These are phyloP conservation scores for Chironomus tentans DNA, from an alignment of 2,888 invertebrate species.

Conservation along the genomic window DNA sequence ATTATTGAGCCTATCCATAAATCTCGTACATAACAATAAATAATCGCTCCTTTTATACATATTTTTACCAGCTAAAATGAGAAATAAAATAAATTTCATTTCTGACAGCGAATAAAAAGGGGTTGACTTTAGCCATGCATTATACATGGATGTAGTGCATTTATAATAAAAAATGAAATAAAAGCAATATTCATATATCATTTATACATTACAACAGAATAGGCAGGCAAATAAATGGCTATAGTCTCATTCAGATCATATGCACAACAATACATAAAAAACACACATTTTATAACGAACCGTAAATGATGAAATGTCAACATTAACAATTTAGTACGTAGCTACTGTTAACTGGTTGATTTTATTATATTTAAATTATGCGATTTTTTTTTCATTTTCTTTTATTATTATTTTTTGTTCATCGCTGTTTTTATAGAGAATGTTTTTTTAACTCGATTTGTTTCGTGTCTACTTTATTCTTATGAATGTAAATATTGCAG, in stretches of 20 bases:
- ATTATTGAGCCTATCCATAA: no score
- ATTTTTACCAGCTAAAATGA: no score
- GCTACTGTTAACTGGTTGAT: not conserved
- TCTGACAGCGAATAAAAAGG: no score
- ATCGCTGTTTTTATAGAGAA: not conserved
- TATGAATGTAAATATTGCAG: no score
- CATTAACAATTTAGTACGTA: slow-evolving; percentile 1
- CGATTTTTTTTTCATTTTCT: not conserved
- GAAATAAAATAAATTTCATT: no score
- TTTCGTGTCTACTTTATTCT: no score
- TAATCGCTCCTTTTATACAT: no score
- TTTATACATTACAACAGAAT: no score
- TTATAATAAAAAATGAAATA: not conserved
- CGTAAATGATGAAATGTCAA: slow-evolving; percentile 8
- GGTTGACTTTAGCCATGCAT: no score
- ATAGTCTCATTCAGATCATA: not conserved
- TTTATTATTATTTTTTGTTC: not conserved
- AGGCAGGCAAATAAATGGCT: no score
- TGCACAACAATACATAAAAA: not conserved
- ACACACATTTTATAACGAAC: not conserved
- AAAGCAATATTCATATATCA: not conserved
- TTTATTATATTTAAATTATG: not conserved
- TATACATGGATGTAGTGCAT: not conserved
- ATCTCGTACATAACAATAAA: no score
- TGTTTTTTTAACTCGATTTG: not conserved